Base-by-base conservation (phyloP, 2,797 vertebrate species). In the Morus bassanus region DNA sequence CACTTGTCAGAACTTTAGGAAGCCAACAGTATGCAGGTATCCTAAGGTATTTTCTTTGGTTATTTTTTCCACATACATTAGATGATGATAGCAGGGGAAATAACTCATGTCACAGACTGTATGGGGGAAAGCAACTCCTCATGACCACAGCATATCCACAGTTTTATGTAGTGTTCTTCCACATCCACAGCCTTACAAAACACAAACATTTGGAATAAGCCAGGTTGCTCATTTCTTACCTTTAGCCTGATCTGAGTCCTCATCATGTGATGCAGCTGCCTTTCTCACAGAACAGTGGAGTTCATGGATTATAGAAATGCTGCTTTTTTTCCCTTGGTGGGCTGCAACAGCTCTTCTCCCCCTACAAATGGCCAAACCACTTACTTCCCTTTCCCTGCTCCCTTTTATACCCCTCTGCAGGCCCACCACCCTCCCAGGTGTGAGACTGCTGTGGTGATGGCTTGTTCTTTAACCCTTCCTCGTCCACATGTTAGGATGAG, bases 401-500 rank as follows among this genome's bases (percentile, higher is more conserved):
- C 61, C 48, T 91, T 96, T 95, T 87, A 82, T 91, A 65, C 69
- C 59, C 30, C 51, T 57, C 63, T 79, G 69, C 4, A 79, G 61
- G 30, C 89, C 91, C 63, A 48, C 59, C 84, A 73, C 48, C 28
- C 76, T 91, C 75, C 72, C 79, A 90, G 88, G 73, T 94, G 65
- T 85, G 80, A 67, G 30, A 6, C 9, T 54, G 57, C 76, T 14
- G 3, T 21, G n/a, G 56, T 37, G 73, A 73, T 46, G 65, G 43
- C 77, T 95, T 88, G 6, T 45, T 85, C n/a, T 63, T 95, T 91
- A 93, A 95, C 81, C 63, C 75, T 89, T 87, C 72, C 63, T 23
- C 46, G 12, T 27, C 82, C 21, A 16, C 1, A 1, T 59, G 37
- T 50, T 57, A 85, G 39, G 53, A 78, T 45, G 33, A 87, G 10